These are phyloP conservation scores for Oscheius sp. DNA, from an alignment of 2,888 invertebrate genomes.

Conservation along the genomic window DNA sequence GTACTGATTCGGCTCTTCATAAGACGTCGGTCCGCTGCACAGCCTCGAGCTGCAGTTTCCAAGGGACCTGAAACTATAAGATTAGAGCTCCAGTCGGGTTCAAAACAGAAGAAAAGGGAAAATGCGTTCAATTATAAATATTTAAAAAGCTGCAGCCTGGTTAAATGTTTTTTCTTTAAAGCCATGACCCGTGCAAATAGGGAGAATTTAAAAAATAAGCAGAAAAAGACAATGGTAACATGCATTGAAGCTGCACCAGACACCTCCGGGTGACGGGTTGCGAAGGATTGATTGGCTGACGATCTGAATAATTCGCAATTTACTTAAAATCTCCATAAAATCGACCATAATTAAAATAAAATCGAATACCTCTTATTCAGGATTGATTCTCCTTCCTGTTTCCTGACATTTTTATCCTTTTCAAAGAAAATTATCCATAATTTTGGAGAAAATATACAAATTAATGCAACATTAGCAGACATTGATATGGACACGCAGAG, in stretches of 20 bases:
- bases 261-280: conserved; percentile 26
- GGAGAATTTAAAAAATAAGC: neutral
- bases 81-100: neutral
- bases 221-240: conserved; percentile 23
- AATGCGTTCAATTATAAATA: neutral
- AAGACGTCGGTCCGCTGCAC: conserved; percentile 48
- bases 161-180: neutral
- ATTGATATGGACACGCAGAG: conserved; percentile 81
- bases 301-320: conserved; percentile 13
- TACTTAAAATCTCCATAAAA: too few species aligned
- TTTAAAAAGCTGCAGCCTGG: neutral
- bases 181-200: neutral
- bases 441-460: conserved; percentile 82
- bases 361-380: conserved; percentile 59
- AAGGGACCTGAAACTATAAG: conserved; percentile 44
- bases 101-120: conserved; percentile 8
- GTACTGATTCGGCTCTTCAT: conserved; percentile 64
- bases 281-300: conserved; percentile 26
- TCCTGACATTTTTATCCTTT: conserved; percentile 82
- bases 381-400: conserved; percentile 69
- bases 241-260: conserved; percentile 34
- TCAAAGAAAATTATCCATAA: conserved; percentile 82
- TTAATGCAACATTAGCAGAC: conserved; percentile 81
- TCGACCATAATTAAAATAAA: neutral
- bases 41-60: conserved; percentile 55